Evolutionary conservation across 2,797 vertebrate species (phyloP), one percentile per base, ranked within the genome.

Genomic region (Scolopax bukidnonensis): DNA sequence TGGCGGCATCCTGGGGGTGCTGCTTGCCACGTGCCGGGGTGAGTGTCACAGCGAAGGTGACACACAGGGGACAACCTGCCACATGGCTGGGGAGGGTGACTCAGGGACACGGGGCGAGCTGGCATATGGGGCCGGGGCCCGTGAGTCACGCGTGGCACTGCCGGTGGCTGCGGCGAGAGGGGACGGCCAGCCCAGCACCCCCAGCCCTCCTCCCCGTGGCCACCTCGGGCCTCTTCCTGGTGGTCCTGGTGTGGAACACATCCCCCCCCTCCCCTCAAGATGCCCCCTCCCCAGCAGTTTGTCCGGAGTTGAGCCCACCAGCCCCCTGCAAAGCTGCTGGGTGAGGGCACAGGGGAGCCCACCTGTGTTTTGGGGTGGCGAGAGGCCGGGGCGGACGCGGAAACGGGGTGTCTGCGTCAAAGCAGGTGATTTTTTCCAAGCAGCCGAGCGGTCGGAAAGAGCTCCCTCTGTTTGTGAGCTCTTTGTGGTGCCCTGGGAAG

Each of bases 381-480:
- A 4, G 81, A 56, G 60, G 8, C n/a, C 5, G 3, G 40, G 73
- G 64, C 24, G 40, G 93, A 84, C 74, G 2, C 28, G 43, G 87
- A 89, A 93, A 84, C 1, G 1, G n/a, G 19, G 43, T 2, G 33
- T 5, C 11, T 20, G 81, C 14, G 48, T n/a, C 63, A 43, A 71
- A 45, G 2, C 40, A 0, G 25, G 89, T 15, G 1, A 12, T n/a
- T 60, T 80, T 65, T 65, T 19, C 50, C 51, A 16, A n/a, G 15
- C 6, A 4, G 19, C 2, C 11, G 47, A 77, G 51, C 9, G 3
- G n/a, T 30, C 21, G 38, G 85, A 38, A 93, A 91, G 2, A 91
- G 94, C 95, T 94, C 88, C 88, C 90, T 84, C 94, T 84, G 87
- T 90, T 61, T 92, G 94, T 40, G 38, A 95, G 63, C 50, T 0